Percentiles rank a stretch among this genome's conserved stretches.
Evolutionary conservation across 2,888 invertebrate genomes (phyloP).

Genomic region (Willowsia nigromaculata): DNA sequence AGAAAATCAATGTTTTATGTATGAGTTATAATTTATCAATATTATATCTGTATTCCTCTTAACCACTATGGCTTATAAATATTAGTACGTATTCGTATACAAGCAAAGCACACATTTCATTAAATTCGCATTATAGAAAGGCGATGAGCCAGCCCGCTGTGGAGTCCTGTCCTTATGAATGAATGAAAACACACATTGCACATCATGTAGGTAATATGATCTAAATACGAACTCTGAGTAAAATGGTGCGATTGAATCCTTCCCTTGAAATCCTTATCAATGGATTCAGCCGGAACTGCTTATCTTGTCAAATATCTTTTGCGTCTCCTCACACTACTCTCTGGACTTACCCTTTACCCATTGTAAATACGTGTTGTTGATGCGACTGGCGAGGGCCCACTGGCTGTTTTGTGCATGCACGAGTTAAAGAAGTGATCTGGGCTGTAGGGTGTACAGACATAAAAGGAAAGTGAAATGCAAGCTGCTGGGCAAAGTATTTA

Average conservation of each 20-base stretch:
- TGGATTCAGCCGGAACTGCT: slow-evolving; percentile 76
- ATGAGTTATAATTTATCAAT: slow-evolving; percentile 22
- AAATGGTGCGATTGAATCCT: slow-evolving; percentile 51
- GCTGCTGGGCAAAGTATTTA: neutral
- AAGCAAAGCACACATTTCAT: neutral
- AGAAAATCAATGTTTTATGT: slow-evolving; percentile 55
- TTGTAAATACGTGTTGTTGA: neutral
- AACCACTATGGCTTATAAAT: neutral
- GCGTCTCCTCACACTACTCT: slow-evolving; percentile 37
- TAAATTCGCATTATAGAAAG: slow-evolving; percentile 6
- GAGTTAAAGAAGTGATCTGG: neutral
- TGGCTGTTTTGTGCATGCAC: neutral
- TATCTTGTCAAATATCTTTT: slow-evolving; percentile 72
- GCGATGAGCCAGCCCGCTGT: neutral
- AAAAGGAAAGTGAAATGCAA: neutral
- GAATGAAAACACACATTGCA: neutral
- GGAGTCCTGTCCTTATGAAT: neutral
- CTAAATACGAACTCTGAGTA: neutral
- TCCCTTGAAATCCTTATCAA: slow-evolving; percentile 69
- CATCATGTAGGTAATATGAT: neutral
- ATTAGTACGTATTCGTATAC: neutral
- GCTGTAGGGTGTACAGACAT: neutral
- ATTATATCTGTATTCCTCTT: neutral
- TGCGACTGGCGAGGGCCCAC: neutral
- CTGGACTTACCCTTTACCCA: slow-evolving; percentile 8